These are phyloP conservation scores for Malthinus flaveolus DNA, from an alignment of 2,888 invertebrate genomes.

Conservation along the genomic window DNA sequence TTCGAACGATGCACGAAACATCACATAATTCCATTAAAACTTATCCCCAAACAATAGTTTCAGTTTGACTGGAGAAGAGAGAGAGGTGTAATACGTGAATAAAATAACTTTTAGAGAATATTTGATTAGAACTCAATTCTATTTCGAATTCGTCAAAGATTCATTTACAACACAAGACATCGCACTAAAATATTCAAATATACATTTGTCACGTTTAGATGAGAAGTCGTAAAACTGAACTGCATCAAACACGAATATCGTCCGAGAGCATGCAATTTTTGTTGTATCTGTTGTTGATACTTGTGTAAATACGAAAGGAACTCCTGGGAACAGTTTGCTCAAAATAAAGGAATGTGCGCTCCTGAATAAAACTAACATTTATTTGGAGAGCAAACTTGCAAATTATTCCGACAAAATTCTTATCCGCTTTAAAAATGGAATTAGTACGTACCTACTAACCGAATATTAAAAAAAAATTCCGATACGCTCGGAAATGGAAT, in stretches of 20 bases:
- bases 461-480: no score
- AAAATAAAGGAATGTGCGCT: slow-evolving; percentile 2
- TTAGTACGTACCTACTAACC: no score
- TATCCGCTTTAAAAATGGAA: no score
- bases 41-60: no score
- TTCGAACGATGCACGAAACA: no score
- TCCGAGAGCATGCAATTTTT: slow-evolving; percentile 32
- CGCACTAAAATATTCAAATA: slow-evolving; percentile 31
- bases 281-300: slow-evolving; percentile 25
- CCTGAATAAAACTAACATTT: not conserved
- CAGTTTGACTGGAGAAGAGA: no score
- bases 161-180: slow-evolving; percentile 5
- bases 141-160: not conserved
- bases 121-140: slow-evolving; percentile 5
- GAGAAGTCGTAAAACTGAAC: slow-evolving; percentile 34
- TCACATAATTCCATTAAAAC: no score
- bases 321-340: slow-evolving; percentile 9
- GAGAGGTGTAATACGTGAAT: no score
- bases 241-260: slow-evolving; percentile 33
- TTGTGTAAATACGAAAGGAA: not conserved
- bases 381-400: no score
- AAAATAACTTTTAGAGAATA: slow-evolving; percentile 6
- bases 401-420: no score
- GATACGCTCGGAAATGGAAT: no score
- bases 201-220: slow-evolving; percentile 35